Evolutionary conservation across 1,140 invertebrate species (phyloP).

Genomic region (Ditylenchus dipsaci): DNA sequence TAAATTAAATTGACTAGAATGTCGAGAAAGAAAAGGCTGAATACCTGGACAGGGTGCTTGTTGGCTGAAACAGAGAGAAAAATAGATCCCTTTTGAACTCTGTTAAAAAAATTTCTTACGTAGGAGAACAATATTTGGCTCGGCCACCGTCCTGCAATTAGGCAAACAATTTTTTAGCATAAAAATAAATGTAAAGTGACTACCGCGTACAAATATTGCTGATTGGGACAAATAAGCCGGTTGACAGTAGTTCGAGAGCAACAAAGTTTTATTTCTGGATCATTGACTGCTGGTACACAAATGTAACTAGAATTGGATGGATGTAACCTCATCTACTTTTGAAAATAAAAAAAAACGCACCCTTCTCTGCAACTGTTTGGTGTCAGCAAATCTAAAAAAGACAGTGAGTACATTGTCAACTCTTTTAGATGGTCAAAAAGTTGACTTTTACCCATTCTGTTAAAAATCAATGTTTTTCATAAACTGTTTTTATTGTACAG

Average conservation of each 20-base stretch:
- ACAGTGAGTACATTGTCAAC: too few species aligned
- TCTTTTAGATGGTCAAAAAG: too few species aligned
- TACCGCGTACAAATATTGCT: constrained; percentile 29
- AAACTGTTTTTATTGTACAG: too few species aligned
- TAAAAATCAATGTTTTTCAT: too few species aligned
- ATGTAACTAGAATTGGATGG: background rate
- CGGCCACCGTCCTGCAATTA: constrained; percentile 34
- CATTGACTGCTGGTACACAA: constrained; percentile 28
- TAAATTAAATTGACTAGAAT: background rate
- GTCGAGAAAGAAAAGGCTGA: background rate
- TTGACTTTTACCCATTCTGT: too few species aligned
- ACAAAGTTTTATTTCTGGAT: constrained; percentile 25
- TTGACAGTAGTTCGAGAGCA: constrained; percentile 26
- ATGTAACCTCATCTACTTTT: too few species aligned
- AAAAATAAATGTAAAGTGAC: background rate
- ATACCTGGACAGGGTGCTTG: constrained; percentile 26
- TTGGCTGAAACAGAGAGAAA: background rate
- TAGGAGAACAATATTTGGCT: constrained; percentile 26
- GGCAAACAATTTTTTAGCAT: constrained; percentile 6
- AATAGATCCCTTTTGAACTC: too few species aligned
- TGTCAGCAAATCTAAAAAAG: background rate
- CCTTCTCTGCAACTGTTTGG: background rate
- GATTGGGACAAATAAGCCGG: constrained; percentile 36
- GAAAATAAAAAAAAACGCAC: too few species aligned
- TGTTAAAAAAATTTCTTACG: too few species aligned